A percentile compares a stretch with the other conserved stretches of the same genome.
These are phyloP conservation scores for Sebastes aleutianus DNA, from an alignment of 2,797 vertebrate species.

Conservation along the genomic window DNA sequence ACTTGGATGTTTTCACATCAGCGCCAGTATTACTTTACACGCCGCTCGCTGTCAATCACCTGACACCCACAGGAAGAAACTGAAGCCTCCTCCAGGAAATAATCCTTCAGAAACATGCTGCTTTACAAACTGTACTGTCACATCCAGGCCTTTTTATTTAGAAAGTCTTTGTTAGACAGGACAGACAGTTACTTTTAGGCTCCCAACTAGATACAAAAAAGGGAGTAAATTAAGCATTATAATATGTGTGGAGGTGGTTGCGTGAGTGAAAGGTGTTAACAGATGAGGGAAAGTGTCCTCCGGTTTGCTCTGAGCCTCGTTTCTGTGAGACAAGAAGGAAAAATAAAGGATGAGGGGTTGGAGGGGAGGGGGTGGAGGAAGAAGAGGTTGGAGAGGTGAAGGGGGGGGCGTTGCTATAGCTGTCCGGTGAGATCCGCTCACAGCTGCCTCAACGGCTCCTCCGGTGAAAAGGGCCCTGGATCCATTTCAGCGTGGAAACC, in stretches of 20 bases:
- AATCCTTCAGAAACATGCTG: constrained; percentile 63
- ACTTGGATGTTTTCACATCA: constrained; percentile 42
- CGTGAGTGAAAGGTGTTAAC: constrained; percentile 28
- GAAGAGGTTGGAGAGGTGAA: constrained; percentile 24
- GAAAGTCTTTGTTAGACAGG: constrained; percentile 48
- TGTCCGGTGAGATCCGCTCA: constrained; percentile 65
- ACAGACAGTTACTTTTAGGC: constrained; percentile 31
- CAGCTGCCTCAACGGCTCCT: constrained; percentile 58
- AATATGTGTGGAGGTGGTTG: constrained; percentile 14
- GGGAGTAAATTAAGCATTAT: background rate
- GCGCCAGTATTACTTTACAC: constrained; percentile 49
- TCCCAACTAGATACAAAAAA: background rate
- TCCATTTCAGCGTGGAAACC: constrained; percentile 81
- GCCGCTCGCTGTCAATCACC: constrained; percentile 67
- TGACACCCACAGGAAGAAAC: constrained; percentile 63
- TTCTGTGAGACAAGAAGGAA: constrained; percentile 24
- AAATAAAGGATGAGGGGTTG: constrained; percentile 36
- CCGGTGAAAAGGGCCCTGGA: constrained; percentile 73
- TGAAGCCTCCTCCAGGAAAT: constrained; percentile 59
- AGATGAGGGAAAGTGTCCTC: constrained; percentile 53
- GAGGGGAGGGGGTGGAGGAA: background rate
- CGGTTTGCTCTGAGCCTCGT: constrained; percentile 51
- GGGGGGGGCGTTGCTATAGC: constrained; percentile 28
- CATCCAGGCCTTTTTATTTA: constrained; percentile 53
- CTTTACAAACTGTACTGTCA: constrained; percentile 67